Base-by-base conservation (phyloP, 2,888 invertebrate species). In the Orchesella flavescens region DNA sequence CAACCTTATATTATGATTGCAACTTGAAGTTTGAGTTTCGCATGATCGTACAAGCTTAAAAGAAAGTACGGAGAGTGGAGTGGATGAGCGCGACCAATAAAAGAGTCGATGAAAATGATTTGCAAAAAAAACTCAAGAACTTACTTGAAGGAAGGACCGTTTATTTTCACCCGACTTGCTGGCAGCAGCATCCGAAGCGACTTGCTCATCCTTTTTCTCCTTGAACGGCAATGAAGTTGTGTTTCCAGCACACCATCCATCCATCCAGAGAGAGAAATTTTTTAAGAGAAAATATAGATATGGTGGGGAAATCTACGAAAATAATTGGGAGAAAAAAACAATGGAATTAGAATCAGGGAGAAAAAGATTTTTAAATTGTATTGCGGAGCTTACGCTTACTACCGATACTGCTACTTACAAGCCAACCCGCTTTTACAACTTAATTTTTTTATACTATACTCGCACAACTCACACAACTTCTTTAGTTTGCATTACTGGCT, bases 151-250 rank as follows among this genome's bases (percentile, higher is more conserved):
- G 84, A 88, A 88, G 72, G 88, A 88, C 84, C 86, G 88, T 68
- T 88, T 88, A 85, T 88, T 86, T 83, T 88, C 88, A 63, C 88
- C 88, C 65, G 88, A 86, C 82, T 88, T 88, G 75, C 87, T 86
- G 74, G 86, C 87, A 71, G 87, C 87, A 68, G 88, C 87, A 83
- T 88, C 88, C 57, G 84, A 72, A 72, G 87, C 86, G 63, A 86
- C 87, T 84, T 88, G 87, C 83, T 88, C 88, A 84, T 88, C 88
- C 74, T 87, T 87, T 44, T 83, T 85, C 57, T 85, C 86, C 71
- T 87, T 86, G 77, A 17, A 63, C 12, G 17, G 68, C 63, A 76
- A 55, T 19, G 75, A 53, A 46, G 34, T 69, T 69, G 73, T 75
- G 81, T 69, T 81, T 43, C 55, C 55, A 66, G 46, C 77, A 65